Conservation (phyloP, 2,113 vertebrate genomes). For the Microcebus ravelobensis region DNA sequence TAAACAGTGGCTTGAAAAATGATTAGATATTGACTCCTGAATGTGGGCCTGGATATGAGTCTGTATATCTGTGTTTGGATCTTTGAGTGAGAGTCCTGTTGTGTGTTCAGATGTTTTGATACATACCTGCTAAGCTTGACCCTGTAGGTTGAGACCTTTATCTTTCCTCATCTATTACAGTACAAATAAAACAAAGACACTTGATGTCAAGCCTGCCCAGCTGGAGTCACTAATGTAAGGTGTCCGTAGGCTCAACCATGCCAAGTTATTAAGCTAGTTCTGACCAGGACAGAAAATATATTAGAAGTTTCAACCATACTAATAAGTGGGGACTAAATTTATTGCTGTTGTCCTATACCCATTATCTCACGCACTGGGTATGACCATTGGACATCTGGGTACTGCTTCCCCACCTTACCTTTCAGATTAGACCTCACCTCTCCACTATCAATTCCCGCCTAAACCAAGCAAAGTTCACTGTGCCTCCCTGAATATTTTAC, state of each 20-base stretch:
- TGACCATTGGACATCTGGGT: neutral
- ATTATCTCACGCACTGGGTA: neutral
- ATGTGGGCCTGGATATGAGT: conserved; percentile 26
- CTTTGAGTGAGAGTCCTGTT: conserved; percentile 4
- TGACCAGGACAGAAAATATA: conserved; percentile 23
- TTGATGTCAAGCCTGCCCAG: neutral
- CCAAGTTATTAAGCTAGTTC: conserved; percentile 28
- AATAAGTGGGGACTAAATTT: neutral
- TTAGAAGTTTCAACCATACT: neutral
- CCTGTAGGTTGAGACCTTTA: neutral
- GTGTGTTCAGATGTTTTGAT: neutral
- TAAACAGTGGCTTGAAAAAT: conserved; percentile 54
- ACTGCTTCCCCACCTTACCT: neutral
- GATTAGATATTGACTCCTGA: conserved; percentile 20
- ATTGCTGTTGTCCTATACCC: neutral
- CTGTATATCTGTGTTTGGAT: neutral
- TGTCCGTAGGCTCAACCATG: neutral
- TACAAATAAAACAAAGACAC: conserved; percentile 46
- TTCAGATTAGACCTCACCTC: neutral
- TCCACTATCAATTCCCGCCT: neutral
- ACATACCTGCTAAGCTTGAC: neutral
- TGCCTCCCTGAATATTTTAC: neutral
- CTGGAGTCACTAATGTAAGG: neutral
- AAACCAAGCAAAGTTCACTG: neutral
- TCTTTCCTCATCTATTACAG: neutral